phyloP scores from a whole-genome alignment of 2,113 vertebrate species.

The Lasiurus cinereus region DNA sequence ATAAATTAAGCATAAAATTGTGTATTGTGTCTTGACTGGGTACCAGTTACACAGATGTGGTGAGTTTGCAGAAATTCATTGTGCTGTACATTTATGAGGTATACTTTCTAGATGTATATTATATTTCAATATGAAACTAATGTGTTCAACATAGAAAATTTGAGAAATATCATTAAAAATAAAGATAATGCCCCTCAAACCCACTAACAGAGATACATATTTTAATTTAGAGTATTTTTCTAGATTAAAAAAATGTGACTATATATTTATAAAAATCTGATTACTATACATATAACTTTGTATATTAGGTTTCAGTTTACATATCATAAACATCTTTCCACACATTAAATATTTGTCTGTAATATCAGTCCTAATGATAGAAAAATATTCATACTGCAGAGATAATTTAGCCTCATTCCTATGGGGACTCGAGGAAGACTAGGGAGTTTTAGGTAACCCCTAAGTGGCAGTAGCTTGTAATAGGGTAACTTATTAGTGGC shows the following conservation, averaged over 20 bases:
- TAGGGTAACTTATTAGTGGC: neutral
- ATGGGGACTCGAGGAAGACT: neutral
- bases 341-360: conserved; percentile 22
- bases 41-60: neutral
- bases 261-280: neutral
- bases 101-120: neutral
- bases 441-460: neutral
- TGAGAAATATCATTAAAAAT: neutral
- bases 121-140: neutral
- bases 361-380: neutral
- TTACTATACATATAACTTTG: neutral
- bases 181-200: neutral
- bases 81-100: neutral
- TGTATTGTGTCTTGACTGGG: neutral
- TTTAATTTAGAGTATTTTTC: neutral
- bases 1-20: neutral
- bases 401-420: neutral
- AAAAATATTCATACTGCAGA: conserved; percentile 24
- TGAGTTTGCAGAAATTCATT: neutral
- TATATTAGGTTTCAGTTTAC: neutral
- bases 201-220: neutral
- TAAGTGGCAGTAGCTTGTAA: neutral
- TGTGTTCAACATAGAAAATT: neutral
- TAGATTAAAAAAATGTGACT: neutral
- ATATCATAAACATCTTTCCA: conserved; percentile 18